These are phyloP conservation scores for Tamandua tetradactyla DNA, from an alignment of 2,797 vertebrate species.

Conservation along the genomic window DNA sequence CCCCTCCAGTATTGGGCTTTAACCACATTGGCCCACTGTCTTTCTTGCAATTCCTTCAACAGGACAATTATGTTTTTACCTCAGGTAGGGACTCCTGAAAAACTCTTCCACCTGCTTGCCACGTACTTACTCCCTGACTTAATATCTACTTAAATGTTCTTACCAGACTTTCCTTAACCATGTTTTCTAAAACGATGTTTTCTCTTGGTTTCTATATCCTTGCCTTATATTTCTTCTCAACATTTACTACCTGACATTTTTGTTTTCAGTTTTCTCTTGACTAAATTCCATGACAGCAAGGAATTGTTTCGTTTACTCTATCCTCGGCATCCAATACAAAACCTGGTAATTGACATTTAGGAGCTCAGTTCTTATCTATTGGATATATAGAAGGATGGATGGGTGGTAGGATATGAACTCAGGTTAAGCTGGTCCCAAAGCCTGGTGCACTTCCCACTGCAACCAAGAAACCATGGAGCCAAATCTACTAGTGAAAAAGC, in stretches of 20 bases:
- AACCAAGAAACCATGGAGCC: conserved; percentile 14
- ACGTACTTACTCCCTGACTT: neutral
- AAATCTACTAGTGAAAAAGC: conserved; percentile 22
- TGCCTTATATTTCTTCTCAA: conserved; percentile 10
- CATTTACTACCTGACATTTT: neutral
- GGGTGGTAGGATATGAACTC: conserved; percentile 24
- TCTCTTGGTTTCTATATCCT: neutral
- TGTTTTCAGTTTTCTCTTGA: conserved; percentile 26
- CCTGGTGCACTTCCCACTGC: neutral
- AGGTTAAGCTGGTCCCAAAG: conserved; percentile 30
- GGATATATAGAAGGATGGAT: neutral
- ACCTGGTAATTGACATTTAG: conserved; percentile 1
- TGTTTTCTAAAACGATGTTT: neutral
- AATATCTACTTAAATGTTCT: neutral
- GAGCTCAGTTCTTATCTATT: neutral
- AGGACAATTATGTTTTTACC: neutral
- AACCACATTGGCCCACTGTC: neutral
- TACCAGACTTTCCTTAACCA: neutral
- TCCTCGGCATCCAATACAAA: conserved; percentile 8
- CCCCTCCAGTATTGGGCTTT: neutral
- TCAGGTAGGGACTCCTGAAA: neutral
- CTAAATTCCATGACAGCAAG: conserved; percentile 25
- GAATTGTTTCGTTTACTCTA: conserved; percentile 54
- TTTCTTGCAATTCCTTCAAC: neutral
- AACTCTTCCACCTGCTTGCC: neutral